Evolutionary conservation across 2,888 invertebrate genomes (phyloP), one percentile per base, ranked within the genome.

Genomic region (Carabus problematicus): DNA sequence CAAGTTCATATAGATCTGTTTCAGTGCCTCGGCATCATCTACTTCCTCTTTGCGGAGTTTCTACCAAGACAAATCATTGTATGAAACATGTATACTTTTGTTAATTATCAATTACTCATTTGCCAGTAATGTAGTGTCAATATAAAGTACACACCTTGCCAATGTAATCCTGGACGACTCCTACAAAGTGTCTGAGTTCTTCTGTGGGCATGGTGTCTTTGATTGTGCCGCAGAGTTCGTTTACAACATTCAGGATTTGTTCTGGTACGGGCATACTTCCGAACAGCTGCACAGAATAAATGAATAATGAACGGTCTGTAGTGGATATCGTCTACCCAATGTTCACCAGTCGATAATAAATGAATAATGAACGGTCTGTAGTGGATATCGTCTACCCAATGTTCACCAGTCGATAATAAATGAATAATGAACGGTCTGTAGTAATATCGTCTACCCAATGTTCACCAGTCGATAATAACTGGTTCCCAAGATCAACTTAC

Each of bases 11-110:
- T 85, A 86, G 6, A 93, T 83, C n/a, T 84, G 84, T 72, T 89
- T 86, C 0, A 92, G 76, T 67, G 88, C 86, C 66, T 84, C 85
- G 1, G 83, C 76, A 74, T 93, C 91, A 75, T 93, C 87, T 0
- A 89, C 83, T 72, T 83, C 78, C 75, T 88, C 82, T 59, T 85
- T 82, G 58, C 81, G 84, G 19, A 91, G 77, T 84, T 90, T 89
- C 84, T 89, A 75, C 9, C n/a, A 43, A 56, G 19, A 18, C 40
- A 71, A 29, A 29, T 29, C 29, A 29, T 29, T 29, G n/a, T n/a
- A n/a, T n/a, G 62, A 64, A 56, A 49, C 61, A 70, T 64, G n/a
- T 40, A 70, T 58, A 68, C 52, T 29, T 19, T 59, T 12, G n/a
- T n/a, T 11, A 70, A 58, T 67, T 9, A 19, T 8, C 9, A 64